A percentile compares a stretch with the other conserved stretches of the same genome.
These are phyloP conservation scores for Tretioscincus oriximinensis DNA, from an alignment of 2,113 vertebrate species.

Conservation along the genomic window DNA sequence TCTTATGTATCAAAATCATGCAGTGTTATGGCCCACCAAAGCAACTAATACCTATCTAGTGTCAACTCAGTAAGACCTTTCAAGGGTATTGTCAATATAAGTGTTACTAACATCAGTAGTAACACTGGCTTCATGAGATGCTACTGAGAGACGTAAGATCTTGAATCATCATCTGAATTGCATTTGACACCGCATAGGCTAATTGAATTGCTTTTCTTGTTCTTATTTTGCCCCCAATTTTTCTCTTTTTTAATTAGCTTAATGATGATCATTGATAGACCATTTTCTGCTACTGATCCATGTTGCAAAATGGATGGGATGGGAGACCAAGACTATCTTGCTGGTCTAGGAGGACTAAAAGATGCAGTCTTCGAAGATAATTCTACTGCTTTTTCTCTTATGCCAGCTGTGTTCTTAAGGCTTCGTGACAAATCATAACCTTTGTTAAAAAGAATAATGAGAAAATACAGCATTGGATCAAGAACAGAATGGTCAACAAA, in stretches of 20 bases:
- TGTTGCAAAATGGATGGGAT: conserved; percentile 88
- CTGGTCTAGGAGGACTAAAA: conserved; percentile 87
- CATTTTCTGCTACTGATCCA: conserved; percentile 73
- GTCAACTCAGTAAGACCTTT: conserved; percentile 53
- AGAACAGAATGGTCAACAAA: conserved; percentile 76
- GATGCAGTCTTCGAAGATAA: conserved; percentile 84
- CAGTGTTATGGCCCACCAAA: conserved; percentile 66
- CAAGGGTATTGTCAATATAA: conserved; percentile 51
- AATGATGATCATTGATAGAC: conserved; percentile 48
- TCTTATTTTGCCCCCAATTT: background rate
- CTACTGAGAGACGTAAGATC: conserved; percentile 64
- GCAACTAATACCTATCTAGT: conserved; percentile 52
- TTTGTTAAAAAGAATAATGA: conserved; percentile 85
- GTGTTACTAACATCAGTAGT: conserved; percentile 59
- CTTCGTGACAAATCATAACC: conserved; percentile 88
- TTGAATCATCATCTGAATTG: conserved; percentile 67
- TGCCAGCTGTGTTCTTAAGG: conserved; percentile 87
- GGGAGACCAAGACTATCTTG: conserved; percentile 87
- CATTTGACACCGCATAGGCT: conserved; percentile 64
- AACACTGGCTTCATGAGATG: conserved; percentile 55
- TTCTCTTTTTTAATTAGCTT: background rate
- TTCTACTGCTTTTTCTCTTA: conserved; percentile 82
- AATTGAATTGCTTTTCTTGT: conserved; percentile 62
- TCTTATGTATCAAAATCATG: conserved; percentile 66
- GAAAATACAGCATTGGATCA: conserved; percentile 73